Evolutionary conservation across 2,888 invertebrate species (phyloP).

Genomic region (Arenicola marina): DNA sequence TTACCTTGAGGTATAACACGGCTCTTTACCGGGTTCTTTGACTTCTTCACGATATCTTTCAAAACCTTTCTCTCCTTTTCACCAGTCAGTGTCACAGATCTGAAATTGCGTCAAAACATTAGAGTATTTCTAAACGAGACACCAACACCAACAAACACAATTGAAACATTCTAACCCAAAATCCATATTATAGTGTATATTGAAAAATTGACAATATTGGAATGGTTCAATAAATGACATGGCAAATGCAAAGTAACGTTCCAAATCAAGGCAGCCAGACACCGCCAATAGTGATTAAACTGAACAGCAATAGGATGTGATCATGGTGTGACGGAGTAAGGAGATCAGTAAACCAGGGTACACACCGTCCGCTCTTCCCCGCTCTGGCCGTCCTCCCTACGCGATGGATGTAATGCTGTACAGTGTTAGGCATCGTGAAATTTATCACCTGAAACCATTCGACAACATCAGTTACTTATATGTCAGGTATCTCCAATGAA

Average conservation of each 20-base stretch:
- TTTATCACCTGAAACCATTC: conserved; percentile 73
- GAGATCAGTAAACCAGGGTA: too few species aligned
- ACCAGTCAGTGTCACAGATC: conserved; percentile 90
- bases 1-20: conserved; percentile 77
- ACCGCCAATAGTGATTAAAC: too few species aligned
- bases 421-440: conserved; percentile 90
- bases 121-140: neutral
- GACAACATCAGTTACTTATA: neutral
- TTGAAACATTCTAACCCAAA: neutral
- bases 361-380: conserved; percentile 76
- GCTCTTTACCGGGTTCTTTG: conserved; percentile 83
- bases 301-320: neutral
- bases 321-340: too few species aligned
- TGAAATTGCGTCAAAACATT: conserved; percentile 19
- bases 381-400: conserved; percentile 97
- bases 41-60: conserved; percentile 87
- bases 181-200: too few species aligned
- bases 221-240: too few species aligned
- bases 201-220: too few species aligned
- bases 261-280: too few species aligned
- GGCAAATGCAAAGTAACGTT: too few species aligned
- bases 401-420: conserved; percentile 95
- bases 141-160: neutral
- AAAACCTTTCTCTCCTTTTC: conserved; percentile 89
- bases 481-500: neutral